phyloP scores from a whole-genome alignment of 2,113 vertebrate genomes.

The Epinephelus fuscoguttatus region DNA sequence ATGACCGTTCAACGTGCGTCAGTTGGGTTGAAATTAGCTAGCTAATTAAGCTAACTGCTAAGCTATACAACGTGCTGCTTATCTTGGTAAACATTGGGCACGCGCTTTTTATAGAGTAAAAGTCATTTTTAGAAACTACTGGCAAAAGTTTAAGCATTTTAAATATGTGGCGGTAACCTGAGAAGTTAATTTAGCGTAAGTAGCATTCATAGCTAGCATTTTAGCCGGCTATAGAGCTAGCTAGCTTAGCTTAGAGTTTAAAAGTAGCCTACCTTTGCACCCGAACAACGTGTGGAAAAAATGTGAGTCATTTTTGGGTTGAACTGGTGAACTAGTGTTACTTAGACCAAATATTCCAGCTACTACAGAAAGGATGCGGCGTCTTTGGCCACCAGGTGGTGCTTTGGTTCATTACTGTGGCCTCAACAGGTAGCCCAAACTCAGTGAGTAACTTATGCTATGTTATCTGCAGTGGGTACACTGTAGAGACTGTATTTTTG shows the following conservation, averaged over 20 bases:
- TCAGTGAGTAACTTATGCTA: neutral
- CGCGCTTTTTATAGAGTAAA: too few species aligned
- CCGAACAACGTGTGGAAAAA: neutral
- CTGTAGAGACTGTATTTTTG: neutral
- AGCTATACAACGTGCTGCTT: neutral
- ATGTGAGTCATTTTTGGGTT: neutral
- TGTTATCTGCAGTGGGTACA: neutral
- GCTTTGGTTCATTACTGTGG: neutral
- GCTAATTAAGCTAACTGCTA: neutral
- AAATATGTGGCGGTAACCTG: constrained; percentile 1
- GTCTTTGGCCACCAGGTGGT: neutral
- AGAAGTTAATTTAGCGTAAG: neutral
- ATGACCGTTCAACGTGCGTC: neutral
- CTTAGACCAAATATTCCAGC: neutral
- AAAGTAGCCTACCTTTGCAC: neutral
- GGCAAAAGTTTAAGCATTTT: constrained; percentile 82
- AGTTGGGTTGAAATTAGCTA: neutral
- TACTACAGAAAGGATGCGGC: neutral
- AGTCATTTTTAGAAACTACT: neutral
- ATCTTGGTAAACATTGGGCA: neutral
- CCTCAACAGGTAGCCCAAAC: neutral
- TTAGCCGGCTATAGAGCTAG: neutral
- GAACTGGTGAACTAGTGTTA: neutral
- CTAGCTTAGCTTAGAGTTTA: neutral
- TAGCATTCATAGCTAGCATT: constrained; percentile 42